These are phyloP conservation scores for Rhamnusium bicolor DNA, from an alignment of 2,888 invertebrate genomes.

Conservation along the genomic window DNA sequence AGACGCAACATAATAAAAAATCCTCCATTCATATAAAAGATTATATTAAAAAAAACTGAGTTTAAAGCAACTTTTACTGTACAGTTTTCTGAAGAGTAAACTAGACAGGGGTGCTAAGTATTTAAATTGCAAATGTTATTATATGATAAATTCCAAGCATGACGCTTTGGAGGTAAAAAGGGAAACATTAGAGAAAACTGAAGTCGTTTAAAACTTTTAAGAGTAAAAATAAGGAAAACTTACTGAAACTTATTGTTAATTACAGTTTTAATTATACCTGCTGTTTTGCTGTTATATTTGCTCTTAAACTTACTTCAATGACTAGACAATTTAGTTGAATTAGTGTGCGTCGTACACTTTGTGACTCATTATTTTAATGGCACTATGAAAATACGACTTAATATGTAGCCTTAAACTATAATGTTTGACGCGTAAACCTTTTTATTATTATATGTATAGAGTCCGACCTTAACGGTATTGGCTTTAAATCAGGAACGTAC, in stretches of 20 bases:
- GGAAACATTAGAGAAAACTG: conserved; percentile 14
- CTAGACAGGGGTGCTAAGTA: not conserved
- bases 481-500: not conserved
- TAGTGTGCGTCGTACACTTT: not conserved
- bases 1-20: not conserved
- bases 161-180: conserved; percentile 7
- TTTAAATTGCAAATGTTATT: conserved; percentile 33
- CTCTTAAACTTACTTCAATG: not conserved
- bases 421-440: not conserved
- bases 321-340: not conserved
- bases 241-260: conserved; percentile 22
- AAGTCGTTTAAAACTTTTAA: conserved; percentile 7
- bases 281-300: not conserved
- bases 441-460: not conserved
- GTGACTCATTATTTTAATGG: conserved; percentile 12
- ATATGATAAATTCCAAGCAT: conserved; percentile 21
- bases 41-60: not conserved
- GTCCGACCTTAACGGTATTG: not conserved
- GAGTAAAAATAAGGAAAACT: not conserved
- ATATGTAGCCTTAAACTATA: conserved; percentile 17
- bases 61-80: not conserved
- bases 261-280: conserved; percentile 14
- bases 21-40: not conserved
- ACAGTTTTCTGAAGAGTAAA: conserved; percentile 2
- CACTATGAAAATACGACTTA: not conserved